phyloP scores from a whole-genome alignment of 1,140 invertebrate species.

The Amyelois transitella region DNA sequence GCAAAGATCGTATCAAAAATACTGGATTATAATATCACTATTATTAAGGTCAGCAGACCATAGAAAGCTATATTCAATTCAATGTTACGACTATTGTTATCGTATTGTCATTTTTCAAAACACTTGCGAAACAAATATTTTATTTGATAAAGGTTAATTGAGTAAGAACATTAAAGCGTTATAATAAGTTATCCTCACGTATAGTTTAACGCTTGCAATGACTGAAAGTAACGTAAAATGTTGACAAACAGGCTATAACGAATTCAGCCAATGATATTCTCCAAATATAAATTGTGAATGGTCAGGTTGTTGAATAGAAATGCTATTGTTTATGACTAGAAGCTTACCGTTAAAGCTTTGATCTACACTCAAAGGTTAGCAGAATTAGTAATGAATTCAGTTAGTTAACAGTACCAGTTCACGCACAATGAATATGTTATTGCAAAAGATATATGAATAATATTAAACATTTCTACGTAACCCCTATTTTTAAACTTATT shows the following conservation, averaged over 20 bases:
- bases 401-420: no score
- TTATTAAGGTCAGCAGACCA: slow-evolving; percentile 30
- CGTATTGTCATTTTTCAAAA: slow-evolving; percentile 4
- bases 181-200: not conserved
- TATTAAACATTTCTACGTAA: no score
- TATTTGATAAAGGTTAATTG: not conserved
- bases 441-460: no score
- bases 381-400: no score
- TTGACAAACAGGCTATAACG: not conserved
- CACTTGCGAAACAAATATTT: slow-evolving; percentile 12
- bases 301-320: slow-evolving; percentile 9
- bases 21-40: slow-evolving; percentile 25
- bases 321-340: slow-evolving; percentile 25
- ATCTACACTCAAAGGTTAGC: not conserved
- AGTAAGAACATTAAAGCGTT: not conserved
- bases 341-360: slow-evolving; percentile 28
- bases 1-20: slow-evolving; percentile 28
- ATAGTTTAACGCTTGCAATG: not conserved
- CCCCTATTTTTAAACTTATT: no score
- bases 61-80: slow-evolving; percentile 28
- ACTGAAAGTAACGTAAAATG: not conserved
- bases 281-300: not conserved
- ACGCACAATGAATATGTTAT: no score
- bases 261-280: not conserved
- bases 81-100: slow-evolving; percentile 13